Evolutionary conservation across 2,888 invertebrate species (phyloP).

Genomic region (Pharmacophagus antenor): DNA sequence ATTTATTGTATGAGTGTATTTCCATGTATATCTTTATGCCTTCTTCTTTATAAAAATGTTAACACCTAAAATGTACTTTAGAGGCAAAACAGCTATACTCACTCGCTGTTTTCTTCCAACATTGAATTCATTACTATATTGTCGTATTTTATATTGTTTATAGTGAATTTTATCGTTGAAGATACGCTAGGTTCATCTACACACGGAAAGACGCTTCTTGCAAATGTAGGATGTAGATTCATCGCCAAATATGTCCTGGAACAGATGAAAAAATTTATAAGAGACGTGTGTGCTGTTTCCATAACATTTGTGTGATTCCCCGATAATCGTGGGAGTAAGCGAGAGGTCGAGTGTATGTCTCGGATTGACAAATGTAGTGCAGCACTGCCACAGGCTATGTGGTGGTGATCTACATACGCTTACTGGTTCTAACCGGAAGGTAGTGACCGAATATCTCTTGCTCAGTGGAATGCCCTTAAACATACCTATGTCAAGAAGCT

Average conservation of each 20-base stretch:
- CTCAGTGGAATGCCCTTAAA: too few relatives aligned
- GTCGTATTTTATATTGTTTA: constrained; percentile 52
- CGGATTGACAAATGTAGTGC: too few relatives aligned
- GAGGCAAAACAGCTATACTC: constrained; percentile 39
- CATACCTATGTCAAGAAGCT: too few relatives aligned
- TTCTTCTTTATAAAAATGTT: too few relatives aligned
- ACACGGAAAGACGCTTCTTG: constrained; percentile 85
- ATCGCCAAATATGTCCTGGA: constrained; percentile 78
- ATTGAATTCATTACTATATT: constrained; percentile 53
- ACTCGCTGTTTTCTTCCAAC: constrained; percentile 48
- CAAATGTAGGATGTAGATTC: constrained; percentile 82
- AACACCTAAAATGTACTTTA: not conserved
- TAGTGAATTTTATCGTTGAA: constrained; percentile 60
- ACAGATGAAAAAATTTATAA: constrained; percentile 32
- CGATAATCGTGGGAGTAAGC: not conserved
- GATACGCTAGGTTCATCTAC: constrained; percentile 82
- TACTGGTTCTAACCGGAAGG: too few relatives aligned
- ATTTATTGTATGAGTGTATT: too few relatives aligned
- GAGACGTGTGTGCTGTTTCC: not conserved
- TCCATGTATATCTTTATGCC: too few relatives aligned
- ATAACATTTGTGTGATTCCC: not conserved
- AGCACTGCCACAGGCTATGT: too few relatives aligned
- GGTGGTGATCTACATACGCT: too few relatives aligned
- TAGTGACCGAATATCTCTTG: too few relatives aligned
- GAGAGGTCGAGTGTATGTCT: not conserved